Evolutionary conservation across 2,797 vertebrate species (phyloP), one percentile per base, ranked within the genome.

Genomic region (Rallus crepitans): DNA sequence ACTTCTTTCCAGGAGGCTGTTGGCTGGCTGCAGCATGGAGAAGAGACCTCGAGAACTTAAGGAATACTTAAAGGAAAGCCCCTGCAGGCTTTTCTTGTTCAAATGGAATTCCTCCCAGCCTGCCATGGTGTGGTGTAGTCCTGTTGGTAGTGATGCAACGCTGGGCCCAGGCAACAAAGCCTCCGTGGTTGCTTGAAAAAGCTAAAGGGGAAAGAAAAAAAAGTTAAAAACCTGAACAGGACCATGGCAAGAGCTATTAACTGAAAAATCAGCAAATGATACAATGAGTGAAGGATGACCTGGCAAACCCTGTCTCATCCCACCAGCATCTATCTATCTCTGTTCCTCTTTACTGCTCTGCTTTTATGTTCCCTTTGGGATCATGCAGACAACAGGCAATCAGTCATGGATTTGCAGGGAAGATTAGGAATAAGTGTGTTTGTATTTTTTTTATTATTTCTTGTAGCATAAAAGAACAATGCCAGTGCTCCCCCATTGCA

Each of bases 111-210:
- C 31, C 25, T 78, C 66, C 55, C 66, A 84, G 25, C 33, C 23
- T 21, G 19, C 42, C 7, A 1, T n/a, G 13, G 17, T 60, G 23
- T 63, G 55, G 40, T 1, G 1, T 17, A 55, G 16, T 15, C 7
- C 11, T 47, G 5, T 21, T 60, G n/a, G 8, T 72, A 25, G 30
- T 19, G 23, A 12, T 4, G 1, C 40, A 19, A 0, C 0, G 2
- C 50, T 65, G 12, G 48, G 13, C 35, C 5, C n/a, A 40, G 40
- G 28, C 42, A 57, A 5, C 18, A 33, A 65, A 86, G 63, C 11
- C 31, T 77, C 48, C 35, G 5, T 25, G 15, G 9, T 5, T 64
- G 16, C 56, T 71, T 71, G 70, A 56, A 66, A 84, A 59, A 90
- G n/a, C 10, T 3, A 6, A 48, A 42, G 24, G 12, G 15, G 6